Percentiles rank a stretch among this genome's conserved stretches.
Conservation (phyloP, 2,113 vertebrate species). For the Hypocryptadius cinnamomeus region DNA sequence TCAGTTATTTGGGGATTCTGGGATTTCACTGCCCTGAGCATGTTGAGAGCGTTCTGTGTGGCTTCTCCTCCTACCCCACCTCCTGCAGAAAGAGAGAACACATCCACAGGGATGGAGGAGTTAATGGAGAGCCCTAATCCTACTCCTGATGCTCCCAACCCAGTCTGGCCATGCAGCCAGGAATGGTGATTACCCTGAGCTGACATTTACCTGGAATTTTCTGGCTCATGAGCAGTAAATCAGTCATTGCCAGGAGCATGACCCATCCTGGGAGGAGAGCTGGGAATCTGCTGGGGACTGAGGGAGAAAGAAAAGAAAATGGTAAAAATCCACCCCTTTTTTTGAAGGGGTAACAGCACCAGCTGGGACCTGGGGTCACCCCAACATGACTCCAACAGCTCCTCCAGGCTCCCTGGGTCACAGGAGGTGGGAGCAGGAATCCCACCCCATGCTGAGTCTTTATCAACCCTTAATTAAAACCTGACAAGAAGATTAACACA, state of each 20-base stretch:
- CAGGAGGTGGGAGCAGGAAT: neutral
- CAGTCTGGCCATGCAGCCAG: neutral
- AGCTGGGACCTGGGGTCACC: neutral
- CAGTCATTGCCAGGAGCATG: neutral
- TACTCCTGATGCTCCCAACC: neutral
- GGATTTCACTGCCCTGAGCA: neutral
- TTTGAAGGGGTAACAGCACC: neutral
- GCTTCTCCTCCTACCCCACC: neutral
- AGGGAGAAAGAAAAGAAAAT: neutral
- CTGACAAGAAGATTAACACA: conserved; percentile 73
- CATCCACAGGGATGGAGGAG: neutral
- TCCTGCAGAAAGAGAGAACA: neutral
- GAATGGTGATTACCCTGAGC: neutral
- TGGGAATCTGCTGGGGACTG: neutral
- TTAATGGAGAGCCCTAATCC: neutral
- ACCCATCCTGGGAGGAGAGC: neutral
- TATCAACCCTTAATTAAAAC: conserved; percentile 73
- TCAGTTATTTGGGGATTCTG: neutral
- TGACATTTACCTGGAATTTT: neutral
- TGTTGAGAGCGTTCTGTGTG: neutral
- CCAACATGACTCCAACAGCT: neutral
- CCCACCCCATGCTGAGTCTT: conserved; percentile 38
- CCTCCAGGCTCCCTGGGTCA: neutral
- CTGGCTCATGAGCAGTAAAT: neutral
- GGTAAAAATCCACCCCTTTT: neutral